A percentile compares a stretch with the other conserved stretches of the same genome.
Conservation (phyloP, 2,797 vertebrate species). For the Mus spretus region DNA sequence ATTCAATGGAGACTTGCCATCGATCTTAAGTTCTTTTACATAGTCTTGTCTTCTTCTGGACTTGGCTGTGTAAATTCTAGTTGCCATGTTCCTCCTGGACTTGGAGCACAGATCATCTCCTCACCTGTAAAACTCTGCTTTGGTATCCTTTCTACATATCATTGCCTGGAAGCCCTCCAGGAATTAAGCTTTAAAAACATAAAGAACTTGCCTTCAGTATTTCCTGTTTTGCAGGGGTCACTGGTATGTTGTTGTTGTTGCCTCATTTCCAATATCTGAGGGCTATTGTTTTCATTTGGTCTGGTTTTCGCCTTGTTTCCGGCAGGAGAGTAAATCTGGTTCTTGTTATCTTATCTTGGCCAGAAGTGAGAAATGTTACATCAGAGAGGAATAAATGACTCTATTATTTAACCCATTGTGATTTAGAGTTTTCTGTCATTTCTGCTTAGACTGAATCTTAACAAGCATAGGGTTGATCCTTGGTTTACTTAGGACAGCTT, state of each 20-base stretch:
- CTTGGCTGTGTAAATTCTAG: slow-evolving; percentile 50
- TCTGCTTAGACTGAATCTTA: slow-evolving; percentile 66
- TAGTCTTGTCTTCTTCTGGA: not conserved
- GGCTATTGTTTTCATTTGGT: slow-evolving; percentile 73
- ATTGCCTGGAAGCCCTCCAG: slow-evolving; percentile 10
- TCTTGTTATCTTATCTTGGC: slow-evolving; percentile 60
- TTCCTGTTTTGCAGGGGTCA: slow-evolving; percentile 45
- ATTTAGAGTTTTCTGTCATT: slow-evolving; percentile 71
- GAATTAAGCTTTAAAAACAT: slow-evolving; percentile 46
- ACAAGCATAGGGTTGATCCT: slow-evolving; percentile 47
- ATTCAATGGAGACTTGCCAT: not conserved
- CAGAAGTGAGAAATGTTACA: slow-evolving; percentile 51
- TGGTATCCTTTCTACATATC: not conserved
- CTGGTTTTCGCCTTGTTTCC: slow-evolving; percentile 62
- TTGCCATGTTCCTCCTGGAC: not conserved
- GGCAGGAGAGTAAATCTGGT: slow-evolving; percentile 49
- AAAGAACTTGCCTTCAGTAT: slow-evolving; percentile 33
- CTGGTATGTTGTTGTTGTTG: not conserved
- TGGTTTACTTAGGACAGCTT: slow-evolving; percentile 68
- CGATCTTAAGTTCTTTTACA: slow-evolving; percentile 13
- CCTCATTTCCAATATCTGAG: slow-evolving; percentile 59
- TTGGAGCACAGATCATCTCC: not conserved
- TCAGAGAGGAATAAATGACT: slow-evolving; percentile 65
- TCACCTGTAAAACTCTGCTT: not conserved
- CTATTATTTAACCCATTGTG: slow-evolving; percentile 68